These are phyloP conservation scores for Antheraea yamamai DNA, from an alignment of 2,888 invertebrate species.

Conservation along the genomic window DNA sequence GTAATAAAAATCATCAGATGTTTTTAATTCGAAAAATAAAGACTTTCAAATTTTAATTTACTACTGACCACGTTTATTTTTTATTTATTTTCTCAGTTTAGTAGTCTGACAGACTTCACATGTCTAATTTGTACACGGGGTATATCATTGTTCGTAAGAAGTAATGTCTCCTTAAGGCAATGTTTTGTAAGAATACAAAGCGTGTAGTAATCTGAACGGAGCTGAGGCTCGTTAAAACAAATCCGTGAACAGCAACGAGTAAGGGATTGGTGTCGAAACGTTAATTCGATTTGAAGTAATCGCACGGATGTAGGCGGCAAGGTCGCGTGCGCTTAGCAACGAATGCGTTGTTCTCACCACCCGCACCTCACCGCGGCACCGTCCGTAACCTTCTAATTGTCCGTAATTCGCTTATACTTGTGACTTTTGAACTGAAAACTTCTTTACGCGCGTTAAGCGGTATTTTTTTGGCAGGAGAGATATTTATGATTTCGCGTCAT, in stretches of 20 bases:
- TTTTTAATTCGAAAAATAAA: too few relatives aligned
- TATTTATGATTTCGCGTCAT: too few relatives aligned
- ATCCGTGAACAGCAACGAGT: neutral
- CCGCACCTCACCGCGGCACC: neutral
- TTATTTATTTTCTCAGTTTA: too few relatives aligned
- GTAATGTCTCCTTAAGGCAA: neutral
- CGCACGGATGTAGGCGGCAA: slow-evolving; percentile 26
- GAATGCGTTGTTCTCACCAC: neutral
- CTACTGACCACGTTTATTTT: too few relatives aligned
- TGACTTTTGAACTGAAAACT: too few relatives aligned
- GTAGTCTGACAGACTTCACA: too few relatives aligned
- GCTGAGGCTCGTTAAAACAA: neutral
- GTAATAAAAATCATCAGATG: too few relatives aligned
- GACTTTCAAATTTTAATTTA: too few relatives aligned
- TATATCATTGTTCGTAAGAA: neutral
- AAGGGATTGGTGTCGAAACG: slow-evolving; percentile 40
- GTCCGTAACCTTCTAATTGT: too few relatives aligned
- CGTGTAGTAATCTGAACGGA: neutral
- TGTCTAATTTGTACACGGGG: neutral
- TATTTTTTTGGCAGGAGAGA: too few relatives aligned
- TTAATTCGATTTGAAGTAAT: slow-evolving; percentile 54
- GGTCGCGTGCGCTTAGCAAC: neutral
- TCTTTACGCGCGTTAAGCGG: too few relatives aligned
- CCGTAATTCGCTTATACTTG: too few relatives aligned
- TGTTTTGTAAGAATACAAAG: neutral